phyloP scores from a whole-genome alignment of 2,797 vertebrate species.

The Hydrolagus colliei region DNA sequence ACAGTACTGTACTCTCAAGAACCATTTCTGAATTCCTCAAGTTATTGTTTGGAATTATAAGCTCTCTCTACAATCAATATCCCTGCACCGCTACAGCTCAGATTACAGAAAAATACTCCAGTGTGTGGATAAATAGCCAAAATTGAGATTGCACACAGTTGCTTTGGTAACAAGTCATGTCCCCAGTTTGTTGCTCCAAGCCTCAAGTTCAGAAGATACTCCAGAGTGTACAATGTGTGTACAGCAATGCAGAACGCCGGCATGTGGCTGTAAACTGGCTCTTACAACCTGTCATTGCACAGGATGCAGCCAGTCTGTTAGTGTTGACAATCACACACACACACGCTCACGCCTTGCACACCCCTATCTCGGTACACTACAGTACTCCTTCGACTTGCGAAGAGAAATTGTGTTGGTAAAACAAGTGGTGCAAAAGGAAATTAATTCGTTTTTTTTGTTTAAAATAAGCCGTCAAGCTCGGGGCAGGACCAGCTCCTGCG shows the following conservation, averaged over 20 bases:
- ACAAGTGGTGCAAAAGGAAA: neutral
- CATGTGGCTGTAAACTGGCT: neutral
- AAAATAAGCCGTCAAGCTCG: no score
- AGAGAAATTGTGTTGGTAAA: neutral
- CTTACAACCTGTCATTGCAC: neutral
- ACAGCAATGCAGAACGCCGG: neutral
- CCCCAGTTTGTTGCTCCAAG: neutral
- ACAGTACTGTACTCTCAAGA: neutral
- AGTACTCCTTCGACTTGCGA: neutral
- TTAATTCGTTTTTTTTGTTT: no score
- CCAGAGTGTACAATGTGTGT: no score
- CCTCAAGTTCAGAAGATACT: neutral
- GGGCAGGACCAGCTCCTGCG: neutral
- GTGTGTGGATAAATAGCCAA: neutral
- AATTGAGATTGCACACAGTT: neutral
- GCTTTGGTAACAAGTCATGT: no score
- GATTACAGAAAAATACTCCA: neutral
- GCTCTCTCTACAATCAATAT: neutral
- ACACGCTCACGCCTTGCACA: constrained; percentile 14
- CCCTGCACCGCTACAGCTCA: neutral
- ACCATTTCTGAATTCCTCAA: neutral
- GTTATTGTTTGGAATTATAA: neutral
- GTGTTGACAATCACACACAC: neutral
- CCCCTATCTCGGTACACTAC: neutral
- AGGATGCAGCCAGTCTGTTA: neutral